Evolutionary conservation across 2,888 invertebrate genomes (phyloP), one percentile per base, ranked within the genome.

Genomic region (Bibio marci): DNA sequence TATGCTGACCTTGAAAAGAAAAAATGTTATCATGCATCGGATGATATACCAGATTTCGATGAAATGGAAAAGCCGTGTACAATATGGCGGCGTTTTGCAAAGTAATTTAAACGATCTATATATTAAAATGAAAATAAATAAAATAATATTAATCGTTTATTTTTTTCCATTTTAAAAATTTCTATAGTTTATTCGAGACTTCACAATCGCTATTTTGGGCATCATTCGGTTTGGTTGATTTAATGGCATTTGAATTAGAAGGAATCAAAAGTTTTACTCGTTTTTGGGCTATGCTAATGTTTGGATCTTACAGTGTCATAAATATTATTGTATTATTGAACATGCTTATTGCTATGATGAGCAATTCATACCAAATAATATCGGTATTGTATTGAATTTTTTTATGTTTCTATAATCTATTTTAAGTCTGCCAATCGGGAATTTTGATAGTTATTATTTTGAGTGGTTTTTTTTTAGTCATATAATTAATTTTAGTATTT

Each of bases 261-360:
- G 94, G 95, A 44, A 88, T 91, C 53, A 95, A 95, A 63, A 82
- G 83, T 49, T 92, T 92, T 60, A 95, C 97, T 0, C 74, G 88
- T 53, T 97, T 88, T 66, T 97, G 82, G 94, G 92, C 92, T 0
- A 71, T 95, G 39, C 72, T 95, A 4, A 94, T 97, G 80, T 97
- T 97, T 57, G 97, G 97, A 31, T 88, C 87, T 5, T 97, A 97
- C 64, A 91, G 91, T 41, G 91, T 90, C 44, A 95, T 97, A 62
- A 92, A 94, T 58, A 82, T 97, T 46, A 91, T 97, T 50, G 95
- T 97, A 1, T 70, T 97, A 19, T 73, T 97, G 45, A 97, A 97
- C 64, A 88, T 97, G 80, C 74, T 97, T 30, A 95, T 97, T 57
- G 97, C 97, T 54, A 97, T 97, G 97, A 95, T 97, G 94, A 92